Evolutionary conservation across 1,140 invertebrate species (phyloP).

Genomic region (Tenebrio molitor): DNA sequence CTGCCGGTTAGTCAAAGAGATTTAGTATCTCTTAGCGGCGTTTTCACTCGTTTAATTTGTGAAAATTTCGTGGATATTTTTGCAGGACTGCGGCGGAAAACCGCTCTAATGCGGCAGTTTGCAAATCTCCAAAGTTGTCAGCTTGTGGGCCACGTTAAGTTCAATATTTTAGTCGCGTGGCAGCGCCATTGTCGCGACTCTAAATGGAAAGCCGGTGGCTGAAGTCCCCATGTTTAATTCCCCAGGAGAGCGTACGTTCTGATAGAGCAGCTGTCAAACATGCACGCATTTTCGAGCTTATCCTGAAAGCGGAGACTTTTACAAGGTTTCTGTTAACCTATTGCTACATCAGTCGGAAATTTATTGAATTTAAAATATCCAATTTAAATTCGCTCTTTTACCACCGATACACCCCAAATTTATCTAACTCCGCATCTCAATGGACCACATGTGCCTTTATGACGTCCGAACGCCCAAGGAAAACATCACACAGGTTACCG

Average conservation of each 20-base stretch:
- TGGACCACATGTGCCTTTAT: background rate
- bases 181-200: slow-evolving; percentile 43
- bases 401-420: background rate
- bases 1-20: slow-evolving; percentile 42
- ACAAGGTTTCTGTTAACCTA: slow-evolving; percentile 44
- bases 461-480: background rate
- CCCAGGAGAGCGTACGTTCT: slow-evolving; percentile 54
- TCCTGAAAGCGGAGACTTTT: slow-evolving; percentile 40
- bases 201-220: slow-evolving; percentile 50
- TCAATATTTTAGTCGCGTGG: slow-evolving; percentile 45
- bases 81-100: background rate
- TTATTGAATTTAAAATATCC: slow-evolving; percentile 46
- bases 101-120: slow-evolving; percentile 37
- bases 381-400: slow-evolving; percentile 44
- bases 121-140: slow-evolving; percentile 44
- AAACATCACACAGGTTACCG: background rate
- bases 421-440: background rate
- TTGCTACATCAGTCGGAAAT: slow-evolving; percentile 40
- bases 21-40: slow-evolving; percentile 9
- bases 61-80: slow-evolving; percentile 8
- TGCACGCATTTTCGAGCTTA: slow-evolving; percentile 51
- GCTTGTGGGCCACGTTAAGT: slow-evolving; percentile 43
- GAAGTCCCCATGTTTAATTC: slow-evolving; percentile 53
- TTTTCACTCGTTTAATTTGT: slow-evolving; percentile 13
- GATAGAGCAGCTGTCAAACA: slow-evolving; percentile 57